A percentile compares a stretch with the other conserved stretches of the same genome.
Conservation (phyloP, 1,140 invertebrate genomes). For the Calephelis nemesis region DNA sequence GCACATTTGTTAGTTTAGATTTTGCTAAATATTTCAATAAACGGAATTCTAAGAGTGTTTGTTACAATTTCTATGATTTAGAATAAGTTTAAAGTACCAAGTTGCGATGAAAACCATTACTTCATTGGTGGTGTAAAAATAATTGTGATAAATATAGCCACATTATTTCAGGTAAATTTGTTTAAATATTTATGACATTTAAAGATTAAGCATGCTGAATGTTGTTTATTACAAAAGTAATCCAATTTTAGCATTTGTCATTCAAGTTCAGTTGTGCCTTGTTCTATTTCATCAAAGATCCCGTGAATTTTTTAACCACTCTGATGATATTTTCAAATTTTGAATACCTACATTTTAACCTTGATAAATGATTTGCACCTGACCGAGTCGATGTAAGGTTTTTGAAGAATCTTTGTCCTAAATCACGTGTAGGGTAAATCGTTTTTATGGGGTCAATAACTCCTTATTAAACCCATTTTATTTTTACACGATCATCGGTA, state of each 20-base stretch:
- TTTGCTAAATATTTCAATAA: slow-evolving; percentile 22
- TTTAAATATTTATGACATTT: slow-evolving; percentile 41
- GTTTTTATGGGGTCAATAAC: slow-evolving; percentile 75
- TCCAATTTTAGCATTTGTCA: not conserved
- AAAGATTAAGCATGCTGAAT: not conserved
- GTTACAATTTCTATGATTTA: slow-evolving; percentile 31
- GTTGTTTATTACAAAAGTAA: slow-evolving; percentile 1
- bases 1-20: slow-evolving; percentile 30
- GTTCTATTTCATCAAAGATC: not conserved
- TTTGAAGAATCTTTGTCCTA: slow-evolving; percentile 46
- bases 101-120: slow-evolving; percentile 76
- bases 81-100: slow-evolving; percentile 37
- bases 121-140: slow-evolving; percentile 77
- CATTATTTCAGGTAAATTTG: slow-evolving; percentile 67
- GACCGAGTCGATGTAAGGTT: slow-evolving; percentile 30
- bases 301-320: slow-evolving; percentile 2
- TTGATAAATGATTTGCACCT: not conserved
- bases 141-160: slow-evolving; percentile 76
- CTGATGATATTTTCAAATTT: slow-evolving; percentile 18
- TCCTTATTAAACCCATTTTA: slow-evolving; percentile 56
- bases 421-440: slow-evolving; percentile 73
- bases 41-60: slow-evolving; percentile 30
- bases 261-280: slow-evolving; percentile 11
- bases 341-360: slow-evolving; percentile 23
- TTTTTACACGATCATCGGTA: not conserved